Evolutionary conservation across 2,113 vertebrate species (phyloP).

Genomic region (Aspiorhynchus laticeps): DNA sequence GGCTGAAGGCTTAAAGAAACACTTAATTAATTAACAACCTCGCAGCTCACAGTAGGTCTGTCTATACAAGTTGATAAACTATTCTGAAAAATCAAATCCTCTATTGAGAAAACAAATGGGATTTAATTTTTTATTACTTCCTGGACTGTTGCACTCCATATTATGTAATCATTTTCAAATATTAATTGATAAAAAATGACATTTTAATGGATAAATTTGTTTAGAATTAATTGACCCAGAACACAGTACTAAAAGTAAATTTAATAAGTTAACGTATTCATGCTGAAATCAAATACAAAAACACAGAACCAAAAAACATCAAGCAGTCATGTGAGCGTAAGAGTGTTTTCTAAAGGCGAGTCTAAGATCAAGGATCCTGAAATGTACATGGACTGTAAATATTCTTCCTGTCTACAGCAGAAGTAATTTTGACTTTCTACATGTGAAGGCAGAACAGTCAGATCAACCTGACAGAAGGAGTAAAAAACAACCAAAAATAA

Average conservation of each 20-base stretch:
- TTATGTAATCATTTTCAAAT: background rate
- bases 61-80: too few relatives aligned
- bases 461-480: slow-evolving; percentile 36
- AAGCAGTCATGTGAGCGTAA: slow-evolving; percentile 79
- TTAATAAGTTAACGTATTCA: slow-evolving; percentile 99
- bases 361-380: slow-evolving; percentile 77
- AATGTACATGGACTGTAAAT: slow-evolving; percentile 68
- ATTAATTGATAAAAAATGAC: background rate
- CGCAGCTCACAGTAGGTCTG: too few relatives aligned
- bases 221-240: background rate
- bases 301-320: slow-evolving; percentile 78
- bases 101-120: too few relatives aligned
- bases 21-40: too few relatives aligned
- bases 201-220: background rate
- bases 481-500: slow-evolving; percentile 65
- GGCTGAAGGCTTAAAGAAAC: too few relatives aligned
- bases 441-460: slow-evolving; percentile 46
- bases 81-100: too few relatives aligned
- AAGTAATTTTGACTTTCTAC: slow-evolving; percentile 68
- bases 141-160: too few relatives aligned
- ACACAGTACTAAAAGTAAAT: slow-evolving; percentile 78
- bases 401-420: slow-evolving; percentile 66
- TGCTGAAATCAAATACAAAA: slow-evolving; percentile 89
- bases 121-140: too few relatives aligned
- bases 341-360: slow-evolving; percentile 75